phyloP scores from a whole-genome alignment of 1,140 invertebrate genomes.

The Drosophila tani region DNA sequence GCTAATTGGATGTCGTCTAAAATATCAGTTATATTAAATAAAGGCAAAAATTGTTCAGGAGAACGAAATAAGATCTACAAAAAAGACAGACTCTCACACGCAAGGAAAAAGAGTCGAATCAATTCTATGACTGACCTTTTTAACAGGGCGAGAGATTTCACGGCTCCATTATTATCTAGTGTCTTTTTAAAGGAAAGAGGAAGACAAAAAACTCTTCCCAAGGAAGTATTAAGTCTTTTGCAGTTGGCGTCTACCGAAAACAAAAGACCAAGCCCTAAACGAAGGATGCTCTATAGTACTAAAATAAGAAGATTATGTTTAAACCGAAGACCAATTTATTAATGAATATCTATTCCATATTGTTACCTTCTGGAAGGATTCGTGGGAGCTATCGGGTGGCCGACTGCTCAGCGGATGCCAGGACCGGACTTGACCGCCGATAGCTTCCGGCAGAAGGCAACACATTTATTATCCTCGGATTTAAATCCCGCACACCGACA shows the following conservation, averaged over 20 bases:
- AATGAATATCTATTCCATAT: no score
- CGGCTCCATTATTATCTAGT: conserved; percentile 1
- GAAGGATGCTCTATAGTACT: no score
- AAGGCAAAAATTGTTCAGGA: not conserved
- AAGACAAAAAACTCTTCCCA: not conserved
- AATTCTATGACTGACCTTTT: conserved; percentile 5
- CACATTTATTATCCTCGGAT: no score
- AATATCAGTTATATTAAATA: conserved; percentile 10
- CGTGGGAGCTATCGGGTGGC: no score
- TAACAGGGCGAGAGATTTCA: not conserved
- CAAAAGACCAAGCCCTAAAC: no score
- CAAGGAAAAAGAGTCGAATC: conserved; percentile 4
- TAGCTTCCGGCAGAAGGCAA: no score
- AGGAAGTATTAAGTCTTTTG: not conserved
- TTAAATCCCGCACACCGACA: no score
- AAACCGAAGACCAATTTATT: no score
- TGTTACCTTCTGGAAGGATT: no score
- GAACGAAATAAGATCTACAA: conserved; percentile 1
- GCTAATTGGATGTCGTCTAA: not conserved
- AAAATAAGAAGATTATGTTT: no score
- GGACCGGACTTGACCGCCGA: no score
- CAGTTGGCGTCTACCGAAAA: conserved; percentile 1
- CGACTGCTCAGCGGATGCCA: no score
- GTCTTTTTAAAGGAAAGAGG: not conserved
- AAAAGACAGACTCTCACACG: conserved; percentile 8